Evolutionary conservation across 2,797 vertebrate genomes (phyloP).

Genomic region (Pseudocheirus occidentalis): DNA sequence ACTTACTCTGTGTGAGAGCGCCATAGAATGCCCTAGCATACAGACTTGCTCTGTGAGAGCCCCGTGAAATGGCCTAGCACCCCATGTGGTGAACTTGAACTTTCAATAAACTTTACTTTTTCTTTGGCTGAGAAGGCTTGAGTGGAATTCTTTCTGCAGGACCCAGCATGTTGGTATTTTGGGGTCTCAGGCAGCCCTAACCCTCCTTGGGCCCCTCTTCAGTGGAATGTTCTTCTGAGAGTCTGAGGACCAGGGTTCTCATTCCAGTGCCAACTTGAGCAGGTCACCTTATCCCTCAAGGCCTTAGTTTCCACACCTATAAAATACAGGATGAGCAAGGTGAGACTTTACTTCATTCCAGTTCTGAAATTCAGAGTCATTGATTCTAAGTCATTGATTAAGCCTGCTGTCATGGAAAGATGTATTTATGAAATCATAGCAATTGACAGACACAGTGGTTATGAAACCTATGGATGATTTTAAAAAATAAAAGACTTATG

Average conservation of each 20-base stretch:
- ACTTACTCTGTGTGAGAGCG: no score
- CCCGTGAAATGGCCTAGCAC: no score
- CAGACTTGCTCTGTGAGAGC: no score
- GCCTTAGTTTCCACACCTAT: not conserved
- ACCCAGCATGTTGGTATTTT: no score
- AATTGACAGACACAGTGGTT: not conserved
- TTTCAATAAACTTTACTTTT: no score
- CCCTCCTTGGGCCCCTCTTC: no score
- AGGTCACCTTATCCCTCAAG: not conserved
- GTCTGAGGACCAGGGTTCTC: not conserved
- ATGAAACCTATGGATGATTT: not conserved
- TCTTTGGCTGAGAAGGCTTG: no score
- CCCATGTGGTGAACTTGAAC: no score
- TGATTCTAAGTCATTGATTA: not conserved
- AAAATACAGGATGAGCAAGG: not conserved
- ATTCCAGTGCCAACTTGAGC: not conserved
- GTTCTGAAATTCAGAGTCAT: not conserved
- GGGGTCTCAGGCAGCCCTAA: no score
- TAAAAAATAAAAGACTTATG: not conserved
- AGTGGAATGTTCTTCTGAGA: not conserved
- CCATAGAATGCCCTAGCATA: no score
- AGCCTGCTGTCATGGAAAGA: not conserved
- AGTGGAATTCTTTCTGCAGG: no score
- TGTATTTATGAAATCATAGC: not conserved
- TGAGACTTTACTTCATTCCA: not conserved